Conservation (phyloP, 2,113 vertebrate species). For the Numenius arquata region DNA sequence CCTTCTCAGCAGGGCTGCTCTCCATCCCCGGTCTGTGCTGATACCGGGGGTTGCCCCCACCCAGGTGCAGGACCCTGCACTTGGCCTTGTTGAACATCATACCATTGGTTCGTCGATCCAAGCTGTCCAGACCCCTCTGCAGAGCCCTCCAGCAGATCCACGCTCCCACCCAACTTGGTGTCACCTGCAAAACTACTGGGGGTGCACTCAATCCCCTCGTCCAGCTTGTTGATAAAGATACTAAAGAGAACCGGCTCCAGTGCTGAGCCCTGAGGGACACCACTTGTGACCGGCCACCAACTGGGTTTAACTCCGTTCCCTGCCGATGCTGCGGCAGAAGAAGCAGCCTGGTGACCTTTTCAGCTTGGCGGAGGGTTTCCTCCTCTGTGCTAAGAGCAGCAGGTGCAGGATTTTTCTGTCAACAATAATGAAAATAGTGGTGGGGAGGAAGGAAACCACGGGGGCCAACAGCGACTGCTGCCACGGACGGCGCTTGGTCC, state of each 20-base stretch:
- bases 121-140: not conserved
- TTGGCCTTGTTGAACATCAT: not conserved
- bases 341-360: not conserved
- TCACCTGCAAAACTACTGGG: not conserved
- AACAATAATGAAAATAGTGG: conserved; percentile 47
- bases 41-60: not conserved
- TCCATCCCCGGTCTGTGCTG: not conserved
- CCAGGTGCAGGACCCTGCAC: not conserved
- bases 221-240: not conserved
- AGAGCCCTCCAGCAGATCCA: not conserved
- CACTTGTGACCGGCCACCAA: not conserved
- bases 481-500: not conserved
- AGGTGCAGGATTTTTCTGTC: conserved; percentile 48
- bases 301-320: not conserved
- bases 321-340: not conserved
- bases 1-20: not conserved
- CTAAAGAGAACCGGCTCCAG: not conserved
- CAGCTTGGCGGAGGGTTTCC: not conserved
- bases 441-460: conserved; percentile 65
- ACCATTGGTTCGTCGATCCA: not conserved
- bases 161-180: not conserved
- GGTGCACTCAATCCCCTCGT: not conserved
- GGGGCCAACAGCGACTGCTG: not conserved
- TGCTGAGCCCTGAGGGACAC: not conserved
- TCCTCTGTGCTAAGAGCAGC: not conserved